phyloP scores from a whole-genome alignment of 2,888 invertebrate species.

The Caprella mutica region DNA sequence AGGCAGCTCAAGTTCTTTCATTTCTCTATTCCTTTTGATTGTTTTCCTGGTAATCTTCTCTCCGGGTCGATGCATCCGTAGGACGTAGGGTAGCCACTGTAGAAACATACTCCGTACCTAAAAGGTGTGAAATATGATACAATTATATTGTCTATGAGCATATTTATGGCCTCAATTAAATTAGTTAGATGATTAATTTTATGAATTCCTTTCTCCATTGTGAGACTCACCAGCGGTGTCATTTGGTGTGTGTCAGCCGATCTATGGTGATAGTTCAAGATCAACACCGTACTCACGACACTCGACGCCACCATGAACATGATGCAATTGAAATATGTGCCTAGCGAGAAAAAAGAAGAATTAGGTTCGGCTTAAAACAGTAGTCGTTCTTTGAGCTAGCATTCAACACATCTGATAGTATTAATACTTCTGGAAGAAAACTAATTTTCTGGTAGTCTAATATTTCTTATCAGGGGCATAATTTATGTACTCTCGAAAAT shows the following conservation, averaged over 20 bases:
- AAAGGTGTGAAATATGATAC: neutral
- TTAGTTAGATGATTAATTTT: neutral
- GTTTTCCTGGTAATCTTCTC: slow-evolving; percentile 85
- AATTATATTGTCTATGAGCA: neutral
- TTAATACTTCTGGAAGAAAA: no score
- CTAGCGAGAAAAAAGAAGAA: no score
- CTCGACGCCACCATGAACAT: slow-evolving; percentile 99
- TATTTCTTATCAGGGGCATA: no score
- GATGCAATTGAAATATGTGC: slow-evolving; percentile 98
- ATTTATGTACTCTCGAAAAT: no score
- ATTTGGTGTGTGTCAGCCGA: slow-evolving; percentile 93
- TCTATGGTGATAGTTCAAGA: slow-evolving; percentile 93
- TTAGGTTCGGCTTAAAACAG: no score
- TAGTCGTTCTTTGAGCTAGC: no score
- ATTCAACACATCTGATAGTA: no score
- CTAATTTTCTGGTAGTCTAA: no score
- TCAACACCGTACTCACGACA: slow-evolving; percentile 90
- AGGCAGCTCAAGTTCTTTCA: slow-evolving; percentile 84
- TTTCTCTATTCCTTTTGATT: slow-evolving; percentile 75
- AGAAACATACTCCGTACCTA: slow-evolving; percentile 90
- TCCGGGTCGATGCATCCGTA: slow-evolving; percentile 91
- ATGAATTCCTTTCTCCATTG: neutral
- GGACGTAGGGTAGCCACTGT: slow-evolving; percentile 93
- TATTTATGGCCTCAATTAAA: neutral
- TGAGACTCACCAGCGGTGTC: slow-evolving; percentile 79